A percentile compares a stretch with the other conserved stretches of the same genome.
Evolutionary conservation across 1,140 invertebrate genomes (phyloP).

Genomic region (Pinna nobilis): DNA sequence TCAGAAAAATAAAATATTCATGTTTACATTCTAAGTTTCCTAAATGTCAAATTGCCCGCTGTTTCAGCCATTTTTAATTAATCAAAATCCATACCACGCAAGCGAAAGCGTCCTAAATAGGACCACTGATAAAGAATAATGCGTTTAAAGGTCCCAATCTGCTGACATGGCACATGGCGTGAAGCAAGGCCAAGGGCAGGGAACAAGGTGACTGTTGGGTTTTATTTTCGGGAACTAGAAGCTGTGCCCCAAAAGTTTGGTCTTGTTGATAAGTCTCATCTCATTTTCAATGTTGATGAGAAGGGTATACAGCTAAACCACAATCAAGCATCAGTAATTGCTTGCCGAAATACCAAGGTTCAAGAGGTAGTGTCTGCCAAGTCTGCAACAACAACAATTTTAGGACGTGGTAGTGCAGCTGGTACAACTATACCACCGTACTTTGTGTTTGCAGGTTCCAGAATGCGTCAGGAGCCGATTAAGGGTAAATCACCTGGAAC

Average conservation of each 20-base stretch:
- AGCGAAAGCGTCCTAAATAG: slow-evolving; percentile 46
- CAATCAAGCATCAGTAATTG: slow-evolving; percentile 20
- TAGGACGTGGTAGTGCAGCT: slow-evolving; percentile 53
- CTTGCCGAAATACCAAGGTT: background rate
- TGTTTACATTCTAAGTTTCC: too few relatives aligned
- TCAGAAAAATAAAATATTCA: too few relatives aligned
- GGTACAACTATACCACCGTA: slow-evolving; percentile 38
- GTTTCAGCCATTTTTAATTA: too few relatives aligned
- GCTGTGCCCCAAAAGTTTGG: slow-evolving; percentile 30
- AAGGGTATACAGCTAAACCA: slow-evolving; percentile 39
- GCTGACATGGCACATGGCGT: too few relatives aligned
- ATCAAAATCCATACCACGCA: slow-evolving; percentile 4
- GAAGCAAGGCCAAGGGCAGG: slow-evolving; percentile 27
- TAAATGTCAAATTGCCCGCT: too few relatives aligned
- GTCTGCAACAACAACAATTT: slow-evolving; percentile 34
- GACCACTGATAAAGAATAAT: slow-evolving; percentile 44
- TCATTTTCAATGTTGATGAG: slow-evolving; percentile 43
- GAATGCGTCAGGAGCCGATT: slow-evolving; percentile 17
- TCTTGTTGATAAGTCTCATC: slow-evolving; percentile 55
- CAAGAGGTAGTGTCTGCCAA: slow-evolving; percentile 23
- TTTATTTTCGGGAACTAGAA: slow-evolving; percentile 27
- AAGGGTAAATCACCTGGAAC: slow-evolving; percentile 18
- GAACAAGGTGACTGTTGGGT: background rate
- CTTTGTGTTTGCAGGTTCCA: slow-evolving; percentile 38
- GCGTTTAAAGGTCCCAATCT: too few relatives aligned